Evolutionary conservation across 2,888 invertebrate genomes (phyloP).

Genomic region (Agrochola lota): DNA sequence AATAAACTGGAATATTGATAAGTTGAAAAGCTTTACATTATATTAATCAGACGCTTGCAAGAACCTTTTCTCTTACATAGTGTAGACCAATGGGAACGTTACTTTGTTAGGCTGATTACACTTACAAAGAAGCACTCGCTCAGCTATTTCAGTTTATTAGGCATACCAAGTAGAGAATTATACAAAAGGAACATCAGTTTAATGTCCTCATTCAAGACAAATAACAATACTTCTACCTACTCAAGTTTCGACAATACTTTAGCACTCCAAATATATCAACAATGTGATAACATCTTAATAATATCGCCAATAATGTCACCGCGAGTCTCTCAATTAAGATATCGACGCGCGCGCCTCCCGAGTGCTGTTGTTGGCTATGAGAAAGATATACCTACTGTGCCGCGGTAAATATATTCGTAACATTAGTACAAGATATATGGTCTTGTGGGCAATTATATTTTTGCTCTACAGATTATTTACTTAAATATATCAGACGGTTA

Average conservation of each 20-base stretch:
- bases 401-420: slow-evolving; percentile 21
- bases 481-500: not conserved
- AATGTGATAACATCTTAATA: too few relatives aligned
- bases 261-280: too few relatives aligned
- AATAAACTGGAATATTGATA: not conserved
- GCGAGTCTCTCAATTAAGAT: slow-evolving; percentile 41
- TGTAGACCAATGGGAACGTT: not conserved
- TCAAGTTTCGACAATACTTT: not conserved
- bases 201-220: not conserved
- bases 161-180: not conserved
- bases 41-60: not conserved
- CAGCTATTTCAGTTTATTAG: not conserved
- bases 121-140: not conserved
- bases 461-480: slow-evolving; percentile 20
- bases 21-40: not conserved
- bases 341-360: slow-evolving; percentile 56
- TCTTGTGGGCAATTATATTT: slow-evolving; percentile 21
- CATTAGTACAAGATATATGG: not conserved
- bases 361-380: slow-evolving; percentile 14
- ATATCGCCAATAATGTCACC: not conserved
- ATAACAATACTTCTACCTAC: not conserved
- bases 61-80: not conserved
- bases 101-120: not conserved
- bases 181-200: not conserved
- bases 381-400: not conserved